Base-by-base conservation (phyloP, 2,888 invertebrate genomes). In the Heterodera filipjevi region DNA sequence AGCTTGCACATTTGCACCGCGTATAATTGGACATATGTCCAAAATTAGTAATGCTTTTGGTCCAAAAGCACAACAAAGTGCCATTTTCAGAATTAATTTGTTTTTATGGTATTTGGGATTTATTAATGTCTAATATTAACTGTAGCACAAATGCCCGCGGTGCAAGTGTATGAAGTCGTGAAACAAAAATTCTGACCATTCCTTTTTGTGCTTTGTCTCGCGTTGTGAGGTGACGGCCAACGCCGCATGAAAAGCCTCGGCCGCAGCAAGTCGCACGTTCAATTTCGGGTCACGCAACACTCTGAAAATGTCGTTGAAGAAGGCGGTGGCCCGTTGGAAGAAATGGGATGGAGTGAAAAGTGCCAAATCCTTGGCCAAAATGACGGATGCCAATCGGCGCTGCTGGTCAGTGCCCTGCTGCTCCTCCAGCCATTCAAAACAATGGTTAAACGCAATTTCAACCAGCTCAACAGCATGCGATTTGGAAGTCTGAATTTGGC, bases 301-400 rank as follows among this genome's bases (percentile, higher is more conserved):
- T 22, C 80, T 77, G 82, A 89, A 89, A 66, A 89, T 87, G 71
- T 84, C 80, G 27, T 90, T 90, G 86, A 91, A 91, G 83, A 91
- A 91, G 80, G 89, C 88, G 66, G 89, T 89, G n/a, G 90, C 89
- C 82, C 90, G 89, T 83, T 91, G 90, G 81, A 90, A 98, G 90
- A 99, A 99, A 90, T 96, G 96, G 14, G 97, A 97, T 0, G 97
- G 97, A 92, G 96, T 95, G 16, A 95, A 95, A 49, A 95, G 93
- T 3, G 98, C 98, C 72, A 99, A 91, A 91, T 99, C 98, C 86
- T 95, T 93, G 19, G 97, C 91, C 27, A 98, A 93, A 72, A 98
- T 80, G 16, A 82, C 80, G n/a, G 83, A 82, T 0, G 85, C 85
- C 27, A 85, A 35, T 12, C 78, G 53, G 10, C 84, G 76, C n/a